Evolutionary conservation across 2,113 vertebrate species (phyloP), one percentile per base, ranked within the genome.

Genomic region (Tenrec ecaudatus): DNA sequence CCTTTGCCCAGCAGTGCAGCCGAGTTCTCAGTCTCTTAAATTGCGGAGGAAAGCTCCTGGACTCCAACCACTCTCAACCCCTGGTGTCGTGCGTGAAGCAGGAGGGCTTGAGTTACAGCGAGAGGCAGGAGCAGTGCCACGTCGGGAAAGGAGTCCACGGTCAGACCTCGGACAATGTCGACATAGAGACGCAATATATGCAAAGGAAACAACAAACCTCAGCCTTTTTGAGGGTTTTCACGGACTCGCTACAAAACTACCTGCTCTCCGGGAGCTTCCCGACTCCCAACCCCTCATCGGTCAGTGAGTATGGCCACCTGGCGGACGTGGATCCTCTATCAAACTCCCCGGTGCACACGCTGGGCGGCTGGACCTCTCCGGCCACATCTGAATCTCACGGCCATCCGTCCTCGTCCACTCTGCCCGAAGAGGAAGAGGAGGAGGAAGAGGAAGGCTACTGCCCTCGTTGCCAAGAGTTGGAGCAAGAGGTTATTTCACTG

Each of bases 1-100:
- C 99, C 96, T 99, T 99, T 96, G 99, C 99, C 82, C 99, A 99
- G 95, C 99, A 99, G 71, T 99, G 99, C 97, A 99, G 99, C 97
- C 98, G 99, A n/a, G 99, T 99, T 88, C 99, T 99, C 95, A 99
- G 98, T 96, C 99, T 99, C 86, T 98, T 99, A 96, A 99, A 99
- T 97, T 98, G 98, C 95, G 99, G 99, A 80, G 99, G 99, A 82
- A 99, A 99, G 90, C 98, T 99, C 78, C 98, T 99, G 98, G 99
- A 99, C 96, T 98, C 98, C 95, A 98, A 87, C 83, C 98, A 98
- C 77, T 96, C 99, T 79, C 98, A 98, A 66, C 98, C 99, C 83
- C 97, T 99, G 95, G 97, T 98, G 97, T 98, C 99, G 75, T 98
- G 98, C 90, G 98, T 99, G 95, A 99, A 99, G 97, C 98, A 99